Base-by-base conservation (phyloP, 2,888 invertebrate genomes). In the Pteria penguin region DNA sequence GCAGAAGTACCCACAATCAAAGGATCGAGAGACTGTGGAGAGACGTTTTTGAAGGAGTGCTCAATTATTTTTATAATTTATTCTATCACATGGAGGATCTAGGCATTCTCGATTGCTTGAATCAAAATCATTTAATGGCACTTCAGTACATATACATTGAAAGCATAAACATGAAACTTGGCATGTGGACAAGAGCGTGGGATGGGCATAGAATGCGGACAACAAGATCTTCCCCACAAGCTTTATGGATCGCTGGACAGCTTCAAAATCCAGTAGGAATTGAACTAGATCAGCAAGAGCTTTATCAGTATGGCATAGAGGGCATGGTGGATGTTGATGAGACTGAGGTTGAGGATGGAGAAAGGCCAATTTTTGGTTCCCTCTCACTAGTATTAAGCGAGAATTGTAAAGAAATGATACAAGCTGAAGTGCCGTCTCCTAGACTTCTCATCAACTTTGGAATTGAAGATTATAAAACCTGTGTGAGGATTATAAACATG, bases 1-100 rank as follows among this genome's bases (percentile, higher is more conserved):
- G 69, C 27, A 55, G 27, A 68, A 68, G 68, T 18, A 69, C 69
- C 36, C 69, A 69, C n/a, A 69, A 69, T n/a, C 70, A 69, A 26
- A 31, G 69, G 11, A 69, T 60, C 22, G 69, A 58, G 36, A 18
- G 58, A 45, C 27, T 58, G 3, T 70, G 70, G 70, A 11, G 58
- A n/a, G 68, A 68, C 27, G 68, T 68, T 11, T 68, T 29, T 32
- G 68, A 68, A 32, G 68, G 68, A 29, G 57, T 68, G 27, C 31
- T 54, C 3, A 27, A 27, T n/a, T 36, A 18, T 36, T 69, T 60
- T 61, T 60, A 70, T 27, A 33, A 70, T 36, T n/a, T 70, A 4
- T 70, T 70, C 61, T 70, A 70, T 33, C 31, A 61, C 29, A 60
- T 60, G 70, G 61, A 70, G 24, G 61, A 70, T 31, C 22, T 29